phyloP scores from a whole-genome alignment of 2,113 vertebrate genomes.

The Rissa tridactyla region DNA sequence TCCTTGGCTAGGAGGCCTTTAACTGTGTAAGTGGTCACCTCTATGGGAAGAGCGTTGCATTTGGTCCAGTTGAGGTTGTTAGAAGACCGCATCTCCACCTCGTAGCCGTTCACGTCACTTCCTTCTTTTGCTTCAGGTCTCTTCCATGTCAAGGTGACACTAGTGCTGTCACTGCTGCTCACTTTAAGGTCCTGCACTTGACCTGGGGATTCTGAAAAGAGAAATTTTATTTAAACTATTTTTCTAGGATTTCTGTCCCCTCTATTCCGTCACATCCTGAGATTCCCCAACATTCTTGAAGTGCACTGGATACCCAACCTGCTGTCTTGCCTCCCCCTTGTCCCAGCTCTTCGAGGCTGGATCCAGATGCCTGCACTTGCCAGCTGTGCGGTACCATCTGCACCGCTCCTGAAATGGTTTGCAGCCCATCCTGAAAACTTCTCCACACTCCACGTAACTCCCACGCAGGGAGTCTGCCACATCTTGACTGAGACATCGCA shows the following conservation, averaged over 20 bases:
- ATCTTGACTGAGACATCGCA: background rate
- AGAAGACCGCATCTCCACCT: constrained; percentile 81
- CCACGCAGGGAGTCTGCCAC: background rate
- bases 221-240: background rate
- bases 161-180: constrained; percentile 81
- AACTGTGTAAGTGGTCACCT: constrained; percentile 73
- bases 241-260: background rate
- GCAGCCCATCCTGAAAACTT: background rate
- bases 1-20: constrained; percentile 81
- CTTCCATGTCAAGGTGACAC: constrained; percentile 84
- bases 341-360: background rate
- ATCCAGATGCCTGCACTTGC: background rate
- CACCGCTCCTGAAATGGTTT: background rate
- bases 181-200: constrained; percentile 82
- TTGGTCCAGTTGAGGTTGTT: constrained; percentile 79
- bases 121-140: constrained; percentile 71
- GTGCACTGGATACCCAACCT: background rate
- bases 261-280: background rate
- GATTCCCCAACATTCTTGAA: background rate
- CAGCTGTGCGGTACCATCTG: background rate
- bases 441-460: background rate
- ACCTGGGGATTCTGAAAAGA: constrained; percentile 79
- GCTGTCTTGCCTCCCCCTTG: background rate
- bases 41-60: constrained; percentile 76
- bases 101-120: constrained; percentile 79